These are phyloP conservation scores for Furcula furcula DNA, from an alignment of 2,888 invertebrate species.

Conservation along the genomic window DNA sequence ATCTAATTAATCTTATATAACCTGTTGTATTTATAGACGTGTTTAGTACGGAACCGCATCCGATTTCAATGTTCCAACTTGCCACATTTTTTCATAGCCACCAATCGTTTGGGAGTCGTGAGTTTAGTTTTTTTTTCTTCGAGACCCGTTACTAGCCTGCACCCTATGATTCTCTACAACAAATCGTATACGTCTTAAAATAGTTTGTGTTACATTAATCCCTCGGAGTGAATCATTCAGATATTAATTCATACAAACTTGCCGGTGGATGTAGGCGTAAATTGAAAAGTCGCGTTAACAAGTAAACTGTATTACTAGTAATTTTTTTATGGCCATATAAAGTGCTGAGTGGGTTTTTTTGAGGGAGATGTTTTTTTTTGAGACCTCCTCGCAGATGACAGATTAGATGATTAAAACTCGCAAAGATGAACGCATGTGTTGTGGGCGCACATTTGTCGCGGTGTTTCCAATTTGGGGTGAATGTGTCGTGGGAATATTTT, in stretches of 20 bases:
- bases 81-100: conserved; percentile 50
- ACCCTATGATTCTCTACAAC: conserved; percentile 35
- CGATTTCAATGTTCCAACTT: conserved; percentile 28
- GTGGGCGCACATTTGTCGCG: conserved; percentile 31
- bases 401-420: conserved; percentile 44
- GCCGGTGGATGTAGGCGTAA: conserved; percentile 23
- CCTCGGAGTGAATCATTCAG: conserved; percentile 10
- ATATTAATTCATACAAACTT: conserved; percentile 11
- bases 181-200: conserved; percentile 23
- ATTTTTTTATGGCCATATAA: conserved; percentile 37
- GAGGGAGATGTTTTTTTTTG: conserved; percentile 36
- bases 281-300: conserved; percentile 7
- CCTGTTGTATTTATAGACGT: no score
- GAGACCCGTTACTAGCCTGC: conserved; percentile 56
- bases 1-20: no score
- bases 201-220: conserved; percentile 28
- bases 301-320: conserved; percentile 15
- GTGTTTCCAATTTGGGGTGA: conserved; percentile 21
- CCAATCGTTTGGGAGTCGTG: conserved; percentile 70
- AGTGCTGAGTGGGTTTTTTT: conserved; percentile 52
- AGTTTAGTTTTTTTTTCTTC: conserved; percentile 63
- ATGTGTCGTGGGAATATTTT: conserved; percentile 24
- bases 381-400: conserved; percentile 48
- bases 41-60: conserved; percentile 36
- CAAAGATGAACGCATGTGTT: conserved; percentile 37